Evolutionary conservation across 2,888 invertebrate species (phyloP), one percentile per base, ranked within the genome.

Genomic region (Serripes groenlandicus): DNA sequence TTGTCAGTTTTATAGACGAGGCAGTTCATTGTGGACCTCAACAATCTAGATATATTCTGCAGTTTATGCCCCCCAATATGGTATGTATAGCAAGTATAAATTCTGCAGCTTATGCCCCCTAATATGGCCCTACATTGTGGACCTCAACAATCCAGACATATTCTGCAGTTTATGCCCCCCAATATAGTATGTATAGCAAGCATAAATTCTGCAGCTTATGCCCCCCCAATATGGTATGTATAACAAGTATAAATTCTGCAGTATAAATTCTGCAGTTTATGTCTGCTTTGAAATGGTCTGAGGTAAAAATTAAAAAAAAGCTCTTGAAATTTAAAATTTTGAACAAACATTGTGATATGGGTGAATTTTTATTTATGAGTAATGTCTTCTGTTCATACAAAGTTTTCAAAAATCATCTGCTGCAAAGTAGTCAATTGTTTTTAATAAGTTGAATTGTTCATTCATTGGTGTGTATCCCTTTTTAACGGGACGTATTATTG

Each of bases 81-180:
- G 94, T 95, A 81, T 28, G 26, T 64, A 30, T n/a, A 3, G 58
- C 1, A 15, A 7, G 9, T 11, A 42, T 42, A 42, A 11, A 42
- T 42, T 11, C 42, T 42, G 15, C 42, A 42, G 42, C 15, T 42
- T 42, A 42, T 42, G 42, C 7, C 42, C 15, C 42, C 42, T 7
- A 42, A 42, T 42, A 42, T 42, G 86, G 90, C 93, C 23, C 92
- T 95, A 52, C 90, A 93, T 52, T 93, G 94, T 89, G 95, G 94
- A 5, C 91, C 91, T 52, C 92, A 93, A 69, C 91, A 93, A 64
- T 86, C 93, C 15, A 85, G 90, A 34, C 91, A 90, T 75, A 93
- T 95, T 18, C 89, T 95, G 5, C 94, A 94, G 89, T 94, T 94
- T 85, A 93, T 95, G 92, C 94, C 94, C 2, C 90, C 93, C 21